Conservation (phyloP, 2,113 vertebrate species). For the Psilopsiagon aymara region DNA sequence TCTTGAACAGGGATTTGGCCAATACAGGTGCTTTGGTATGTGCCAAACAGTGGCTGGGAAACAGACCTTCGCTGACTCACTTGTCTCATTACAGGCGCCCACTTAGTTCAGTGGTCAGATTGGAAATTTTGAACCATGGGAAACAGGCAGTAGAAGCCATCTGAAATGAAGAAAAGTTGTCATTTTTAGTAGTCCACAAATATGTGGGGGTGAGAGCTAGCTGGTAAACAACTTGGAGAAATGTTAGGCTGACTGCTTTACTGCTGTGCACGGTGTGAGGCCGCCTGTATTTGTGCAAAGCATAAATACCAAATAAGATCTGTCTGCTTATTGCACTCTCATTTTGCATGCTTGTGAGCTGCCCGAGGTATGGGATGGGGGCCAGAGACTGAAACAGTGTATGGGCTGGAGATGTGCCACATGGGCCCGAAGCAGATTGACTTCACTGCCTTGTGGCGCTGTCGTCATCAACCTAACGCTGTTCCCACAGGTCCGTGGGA, state of each 20-base stretch:
- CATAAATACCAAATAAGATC: background rate
- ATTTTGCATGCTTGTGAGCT: background rate
- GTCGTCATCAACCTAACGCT: background rate
- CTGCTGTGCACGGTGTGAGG: background rate
- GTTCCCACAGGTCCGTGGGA: background rate
- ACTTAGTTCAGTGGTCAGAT: background rate
- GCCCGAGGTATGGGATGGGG: accelerated
- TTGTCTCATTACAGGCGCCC: background rate
- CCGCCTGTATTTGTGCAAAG: background rate
- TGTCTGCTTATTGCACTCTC: background rate
- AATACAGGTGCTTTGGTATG: background rate
- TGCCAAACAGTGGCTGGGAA: background rate
- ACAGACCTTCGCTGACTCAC: background rate
- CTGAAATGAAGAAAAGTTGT: background rate
- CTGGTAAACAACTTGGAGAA: background rate
- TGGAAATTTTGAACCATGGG: background rate
- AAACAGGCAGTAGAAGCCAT: background rate
- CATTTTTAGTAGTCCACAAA: background rate
- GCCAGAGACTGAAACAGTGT: accelerated
- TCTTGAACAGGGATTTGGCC: background rate
- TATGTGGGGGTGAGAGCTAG: background rate
- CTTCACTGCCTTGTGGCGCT: background rate
- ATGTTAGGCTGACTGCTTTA: background rate
- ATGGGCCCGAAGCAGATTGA: accelerated
- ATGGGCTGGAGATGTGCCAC: background rate